Conservation (phyloP, 2,888 invertebrate species). For the Orthosia gothica region DNA sequence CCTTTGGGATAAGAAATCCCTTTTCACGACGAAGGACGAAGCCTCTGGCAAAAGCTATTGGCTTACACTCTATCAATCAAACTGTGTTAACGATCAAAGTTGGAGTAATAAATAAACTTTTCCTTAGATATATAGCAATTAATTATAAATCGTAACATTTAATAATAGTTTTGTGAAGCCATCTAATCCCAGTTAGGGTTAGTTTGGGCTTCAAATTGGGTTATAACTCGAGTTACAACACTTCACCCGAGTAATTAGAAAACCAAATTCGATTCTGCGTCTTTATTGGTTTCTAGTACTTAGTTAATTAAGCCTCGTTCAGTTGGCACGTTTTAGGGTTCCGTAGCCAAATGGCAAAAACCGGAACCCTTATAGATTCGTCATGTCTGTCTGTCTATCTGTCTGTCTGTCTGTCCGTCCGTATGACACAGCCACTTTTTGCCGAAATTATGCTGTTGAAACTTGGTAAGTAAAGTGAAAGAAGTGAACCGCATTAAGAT, state of each 20-base stretch:
- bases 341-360: too few species aligned
- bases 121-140: not conserved
- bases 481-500: too few species aligned
- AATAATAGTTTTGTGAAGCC: constrained; percentile 28
- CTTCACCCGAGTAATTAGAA: constrained; percentile 39
- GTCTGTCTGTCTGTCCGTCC: too few species aligned
- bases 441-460: too few species aligned
- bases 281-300: constrained; percentile 20
- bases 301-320: not conserved
- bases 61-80: constrained; percentile 10
- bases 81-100: constrained; percentile 14
- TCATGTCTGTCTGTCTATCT: too few species aligned
- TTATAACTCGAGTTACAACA: constrained; percentile 31
- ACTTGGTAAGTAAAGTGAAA: too few species aligned
- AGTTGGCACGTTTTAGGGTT: too few species aligned
- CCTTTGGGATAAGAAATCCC: too few species aligned
- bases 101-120: constrained; percentile 13
- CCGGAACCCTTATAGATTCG: too few species aligned
- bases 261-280: constrained; percentile 22
- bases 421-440: too few species aligned
- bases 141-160: constrained; percentile 26
- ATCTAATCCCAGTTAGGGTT: constrained; percentile 22
- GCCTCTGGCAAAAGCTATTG: not conserved
- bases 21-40: too few species aligned
- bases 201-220: constrained; percentile 37